These are phyloP conservation scores for Columba guinea DNA, from an alignment of 2,797 vertebrate species.

Conservation along the genomic window DNA sequence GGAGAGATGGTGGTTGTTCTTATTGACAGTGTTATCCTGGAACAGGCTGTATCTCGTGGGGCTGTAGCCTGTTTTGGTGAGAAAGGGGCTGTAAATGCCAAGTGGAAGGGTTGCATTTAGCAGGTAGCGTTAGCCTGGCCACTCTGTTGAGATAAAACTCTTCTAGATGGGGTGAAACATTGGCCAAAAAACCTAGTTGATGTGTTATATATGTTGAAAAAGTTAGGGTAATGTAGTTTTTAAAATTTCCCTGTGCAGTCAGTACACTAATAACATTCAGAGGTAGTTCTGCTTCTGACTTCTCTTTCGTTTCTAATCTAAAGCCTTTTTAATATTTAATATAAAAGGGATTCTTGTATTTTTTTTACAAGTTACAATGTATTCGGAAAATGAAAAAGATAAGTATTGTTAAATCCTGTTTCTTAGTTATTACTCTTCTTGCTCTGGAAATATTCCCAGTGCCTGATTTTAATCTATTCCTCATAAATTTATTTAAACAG, in stretches of 20 bases:
- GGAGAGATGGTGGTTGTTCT: background rate
- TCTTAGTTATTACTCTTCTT: background rate
- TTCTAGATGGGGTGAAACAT: background rate
- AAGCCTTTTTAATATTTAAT: background rate
- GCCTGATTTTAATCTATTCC: background rate
- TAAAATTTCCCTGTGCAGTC: background rate
- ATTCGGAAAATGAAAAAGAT: background rate
- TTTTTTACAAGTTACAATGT: background rate
- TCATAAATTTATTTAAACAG: background rate
- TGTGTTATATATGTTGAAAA: background rate
- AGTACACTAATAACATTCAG: background rate
- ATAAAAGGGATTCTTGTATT: background rate
- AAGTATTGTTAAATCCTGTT: background rate
- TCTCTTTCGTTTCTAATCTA: background rate
- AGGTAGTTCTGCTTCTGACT: background rate
- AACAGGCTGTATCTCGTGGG: background rate
- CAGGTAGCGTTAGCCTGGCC: background rate
- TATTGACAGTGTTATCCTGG: background rate
- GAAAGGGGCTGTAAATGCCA: background rate
- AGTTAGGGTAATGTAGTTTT: background rate
- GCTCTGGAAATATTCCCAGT: background rate
- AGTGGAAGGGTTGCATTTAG: background rate
- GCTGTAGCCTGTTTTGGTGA: background rate
- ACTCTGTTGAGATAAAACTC: background rate
- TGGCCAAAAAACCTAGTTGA: background rate